Conservation (phyloP, 2,113 vertebrate genomes). For the Paraplagusia blochii region DNA sequence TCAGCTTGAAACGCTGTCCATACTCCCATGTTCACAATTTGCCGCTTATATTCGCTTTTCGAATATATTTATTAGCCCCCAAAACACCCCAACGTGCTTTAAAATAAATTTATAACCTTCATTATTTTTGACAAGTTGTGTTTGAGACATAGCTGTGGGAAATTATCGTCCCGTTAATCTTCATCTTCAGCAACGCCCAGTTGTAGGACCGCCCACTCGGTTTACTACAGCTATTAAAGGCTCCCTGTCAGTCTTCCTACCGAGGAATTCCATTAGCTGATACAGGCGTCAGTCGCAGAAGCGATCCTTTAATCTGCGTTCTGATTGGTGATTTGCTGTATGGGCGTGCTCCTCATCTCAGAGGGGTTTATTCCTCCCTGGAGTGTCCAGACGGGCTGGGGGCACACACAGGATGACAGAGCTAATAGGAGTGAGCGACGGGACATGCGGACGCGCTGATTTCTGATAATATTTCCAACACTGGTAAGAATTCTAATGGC, state of each 20-base stretch:
- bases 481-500: conserved; percentile 65
- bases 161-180: conserved; percentile 19
- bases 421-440: conserved; percentile 67
- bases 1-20: conserved; percentile 1
- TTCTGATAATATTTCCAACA: conserved; percentile 54
- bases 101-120: conserved; percentile 11
- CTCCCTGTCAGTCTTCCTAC: conserved; percentile 44
- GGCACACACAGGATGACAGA: conserved; percentile 70
- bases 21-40: neutral
- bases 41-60: neutral
- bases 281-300: conserved; percentile 2
- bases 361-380: conserved; percentile 39
- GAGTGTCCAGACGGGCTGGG: conserved; percentile 58
- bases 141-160: conserved; percentile 10
- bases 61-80: neutral
- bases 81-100: conserved; percentile 19
- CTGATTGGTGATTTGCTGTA: conserved; percentile 53
- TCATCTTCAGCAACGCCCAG: conserved; percentile 53
- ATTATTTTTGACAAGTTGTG: conserved; percentile 16
- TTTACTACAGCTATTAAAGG: neutral
- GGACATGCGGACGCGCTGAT: conserved; percentile 71
- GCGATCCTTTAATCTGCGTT: conserved; percentile 13
- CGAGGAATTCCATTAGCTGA: conserved; percentile 33
- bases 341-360: conserved; percentile 34
- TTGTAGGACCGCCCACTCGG: conserved; percentile 34